Evolutionary conservation across 2,797 vertebrate species (phyloP), one percentile per base, ranked within the genome.

Genomic region (Labroides dimidiatus): DNA sequence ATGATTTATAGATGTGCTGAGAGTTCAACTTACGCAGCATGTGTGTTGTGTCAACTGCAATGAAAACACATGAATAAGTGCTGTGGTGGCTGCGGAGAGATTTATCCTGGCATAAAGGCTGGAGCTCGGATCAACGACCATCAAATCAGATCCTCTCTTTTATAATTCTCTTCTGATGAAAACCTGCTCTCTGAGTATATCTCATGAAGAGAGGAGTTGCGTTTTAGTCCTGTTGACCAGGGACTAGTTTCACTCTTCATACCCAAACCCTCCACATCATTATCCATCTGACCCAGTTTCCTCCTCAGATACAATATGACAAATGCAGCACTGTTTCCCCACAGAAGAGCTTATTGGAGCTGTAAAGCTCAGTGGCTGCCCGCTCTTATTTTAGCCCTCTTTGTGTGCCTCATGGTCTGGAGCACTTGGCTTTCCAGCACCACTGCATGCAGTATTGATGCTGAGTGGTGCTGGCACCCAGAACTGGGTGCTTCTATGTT

Each of bases 231-330:
- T 48, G 57, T 54, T 62, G 62, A 68, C 68, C 44, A 4, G 37
- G 51, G 20, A 80, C 41, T 21, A 59, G 59, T 80, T 81, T 79
- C 47, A 61, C 56, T 80, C 78, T 75, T 17, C 70, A 62, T 61
- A 75, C 54, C 47, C 63, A 61, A 77, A 75, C 57, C 70, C 49
- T 69, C 39, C 48, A 33, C 72, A 54, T 81, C 81, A 74, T 87
- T 71, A 82, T 91, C 79, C 78, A 78, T 80, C 77, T 85, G 89
- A 90, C 90, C 87, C 89, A 91, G 43, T 92, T 91, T 89, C 59
- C 64, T 30, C 45, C 56, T 77, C 75, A 19, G 61, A 80, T 84
- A 76, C 83, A 85, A 85, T 82, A 74, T 77, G 76, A 83, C 81
- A 77, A 90, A 88, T 76, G 53, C 85, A 66, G 64, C 80, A 70